Percentiles rank a stretch among this genome's conserved stretches.
phyloP scores from a whole-genome alignment of 2,113 vertebrate species.

The Semnopithecus entellus region DNA sequence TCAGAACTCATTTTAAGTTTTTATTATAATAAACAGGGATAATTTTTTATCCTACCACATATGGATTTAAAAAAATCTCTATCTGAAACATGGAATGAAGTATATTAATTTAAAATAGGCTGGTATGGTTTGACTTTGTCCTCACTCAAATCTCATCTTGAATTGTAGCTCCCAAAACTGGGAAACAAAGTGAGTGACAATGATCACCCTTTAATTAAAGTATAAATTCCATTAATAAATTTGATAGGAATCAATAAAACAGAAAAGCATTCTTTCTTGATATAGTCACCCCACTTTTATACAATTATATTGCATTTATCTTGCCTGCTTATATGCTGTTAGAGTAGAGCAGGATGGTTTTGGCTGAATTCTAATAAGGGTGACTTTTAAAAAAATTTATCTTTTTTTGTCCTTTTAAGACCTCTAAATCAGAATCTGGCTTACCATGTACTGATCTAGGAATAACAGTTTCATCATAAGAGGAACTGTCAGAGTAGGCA shows the following conservation, averaged over 20 bases:
- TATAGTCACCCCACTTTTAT: conserved; percentile 48
- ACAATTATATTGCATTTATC: neutral
- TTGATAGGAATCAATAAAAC: conserved; percentile 53
- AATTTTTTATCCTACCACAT: neutral
- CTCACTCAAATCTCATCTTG: too few species aligned
- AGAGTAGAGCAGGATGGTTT: neutral
- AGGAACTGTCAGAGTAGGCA: neutral
- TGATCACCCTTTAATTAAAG: conserved; percentile 67
- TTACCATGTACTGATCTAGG: neutral
- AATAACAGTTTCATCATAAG: neutral
- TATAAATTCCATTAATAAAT: conserved; percentile 67
- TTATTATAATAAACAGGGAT: neutral
- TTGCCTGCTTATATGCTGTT: neutral
- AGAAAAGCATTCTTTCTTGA: neutral
- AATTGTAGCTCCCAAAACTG: neutral
- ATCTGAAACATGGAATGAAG: neutral
- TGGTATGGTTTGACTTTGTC: neutral
- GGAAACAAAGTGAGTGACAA: conserved; percentile 60
- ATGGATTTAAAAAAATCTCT: neutral
- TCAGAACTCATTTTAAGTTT: neutral
- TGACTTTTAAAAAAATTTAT: neutral
- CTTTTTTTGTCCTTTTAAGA: neutral
- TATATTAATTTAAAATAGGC: neutral
- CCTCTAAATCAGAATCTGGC: neutral
- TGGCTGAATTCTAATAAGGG: conserved; percentile 19